These are phyloP conservation scores for Acrossocheilus wenchowensis DNA, from an alignment of 2,797 vertebrate species.

Conservation along the genomic window DNA sequence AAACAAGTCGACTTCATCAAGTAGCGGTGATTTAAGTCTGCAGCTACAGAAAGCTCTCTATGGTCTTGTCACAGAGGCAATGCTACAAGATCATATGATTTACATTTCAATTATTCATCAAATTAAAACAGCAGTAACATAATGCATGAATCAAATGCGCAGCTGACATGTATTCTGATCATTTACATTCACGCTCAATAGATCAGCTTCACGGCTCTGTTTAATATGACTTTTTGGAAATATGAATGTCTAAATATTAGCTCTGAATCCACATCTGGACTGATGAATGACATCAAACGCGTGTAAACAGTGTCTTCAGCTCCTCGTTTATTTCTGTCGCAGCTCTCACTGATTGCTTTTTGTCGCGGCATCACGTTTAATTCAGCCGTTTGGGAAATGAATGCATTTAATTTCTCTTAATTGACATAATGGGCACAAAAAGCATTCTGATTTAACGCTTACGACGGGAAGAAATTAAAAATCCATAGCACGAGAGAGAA, in stretches of 20 bases:
- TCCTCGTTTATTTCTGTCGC: not conserved
- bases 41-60: not conserved
- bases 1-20: not conserved
- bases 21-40: not conserved
- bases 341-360: not conserved
- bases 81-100: not conserved
- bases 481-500: not conserved
- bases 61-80: not conserved
- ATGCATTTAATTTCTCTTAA: not conserved
- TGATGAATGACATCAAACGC: not conserved
- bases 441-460: not conserved
- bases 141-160: not conserved
- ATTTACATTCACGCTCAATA: not conserved
- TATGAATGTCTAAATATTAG: not conserved
- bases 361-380: not conserved
- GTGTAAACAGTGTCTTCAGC: not conserved
- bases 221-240: not conserved
- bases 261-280: not conserved
- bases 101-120: slow-evolving; percentile 1
- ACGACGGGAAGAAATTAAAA: not conserved
- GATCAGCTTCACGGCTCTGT: not conserved
- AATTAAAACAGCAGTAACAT: not conserved
- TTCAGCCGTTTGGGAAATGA: not conserved
- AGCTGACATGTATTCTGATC: not conserved
- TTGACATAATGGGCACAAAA: not conserved